These are phyloP conservation scores for Tholera decimalis DNA, from an alignment of 2,888 invertebrate genomes.

Conservation along the genomic window DNA sequence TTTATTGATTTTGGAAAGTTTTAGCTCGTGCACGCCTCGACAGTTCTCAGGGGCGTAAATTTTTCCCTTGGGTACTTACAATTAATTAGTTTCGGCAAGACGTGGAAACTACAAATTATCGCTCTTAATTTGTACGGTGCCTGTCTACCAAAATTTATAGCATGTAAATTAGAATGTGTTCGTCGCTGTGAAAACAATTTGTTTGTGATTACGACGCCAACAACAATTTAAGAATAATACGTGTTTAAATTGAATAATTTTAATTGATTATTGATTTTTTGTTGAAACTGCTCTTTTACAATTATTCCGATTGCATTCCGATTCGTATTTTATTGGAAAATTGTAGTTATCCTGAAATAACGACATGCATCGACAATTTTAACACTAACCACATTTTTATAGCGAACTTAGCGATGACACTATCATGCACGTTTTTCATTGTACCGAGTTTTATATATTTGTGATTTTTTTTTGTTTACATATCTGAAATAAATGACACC, in stretches of 20 bases:
- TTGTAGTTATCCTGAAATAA: neutral
- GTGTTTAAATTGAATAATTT: neutral
- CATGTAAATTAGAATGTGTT: slow-evolving; percentile 26
- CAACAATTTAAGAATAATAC: neutral
- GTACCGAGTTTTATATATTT: neutral
- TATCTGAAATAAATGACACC: neutral
- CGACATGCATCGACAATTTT: neutral
- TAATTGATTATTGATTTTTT: slow-evolving; percentile 2
- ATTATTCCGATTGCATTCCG: neutral
- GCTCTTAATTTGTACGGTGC: slow-evolving; percentile 28
- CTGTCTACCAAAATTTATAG: slow-evolving; percentile 27
- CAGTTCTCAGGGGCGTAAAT: slow-evolving; percentile 57
- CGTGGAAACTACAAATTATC: slow-evolving; percentile 47
- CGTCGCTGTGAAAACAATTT: slow-evolving; percentile 6
- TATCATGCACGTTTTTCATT: neutral
- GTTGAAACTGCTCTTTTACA: neutral
- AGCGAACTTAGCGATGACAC: neutral
- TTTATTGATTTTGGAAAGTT: slow-evolving; percentile 81
- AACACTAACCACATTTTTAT: neutral
- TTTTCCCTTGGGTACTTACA: slow-evolving; percentile 51
- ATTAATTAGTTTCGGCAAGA: slow-evolving; percentile 58
- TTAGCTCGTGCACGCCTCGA: slow-evolving; percentile 64
- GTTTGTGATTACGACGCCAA: slow-evolving; percentile 9
- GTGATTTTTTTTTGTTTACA: neutral
- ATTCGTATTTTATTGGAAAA: neutral